Percentiles rank a stretch among this genome's conserved stretches.
These are phyloP conservation scores for Zosterops pallidus DNA, from an alignment of 2,113 vertebrate genomes.

Conservation along the genomic window DNA sequence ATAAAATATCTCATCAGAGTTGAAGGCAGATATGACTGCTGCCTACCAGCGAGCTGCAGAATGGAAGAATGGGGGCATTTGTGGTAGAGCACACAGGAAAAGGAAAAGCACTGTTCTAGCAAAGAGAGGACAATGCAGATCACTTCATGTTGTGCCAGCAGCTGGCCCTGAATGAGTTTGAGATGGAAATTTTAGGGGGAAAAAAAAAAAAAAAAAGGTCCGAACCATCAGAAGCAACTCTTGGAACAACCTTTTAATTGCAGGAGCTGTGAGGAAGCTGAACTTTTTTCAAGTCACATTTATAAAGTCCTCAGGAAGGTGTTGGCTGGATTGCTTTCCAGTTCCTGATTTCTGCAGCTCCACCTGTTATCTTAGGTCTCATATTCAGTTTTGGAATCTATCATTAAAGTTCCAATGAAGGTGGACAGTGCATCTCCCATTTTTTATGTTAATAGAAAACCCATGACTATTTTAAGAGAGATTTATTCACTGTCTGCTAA, in stretches of 20 bases:
- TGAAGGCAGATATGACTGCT: background rate
- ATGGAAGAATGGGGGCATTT: constrained; percentile 15
- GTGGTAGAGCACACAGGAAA: background rate
- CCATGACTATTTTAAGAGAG: background rate
- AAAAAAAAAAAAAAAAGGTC: background rate
- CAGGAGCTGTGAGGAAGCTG: background rate
- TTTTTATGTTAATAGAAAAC: background rate
- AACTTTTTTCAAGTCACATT: background rate
- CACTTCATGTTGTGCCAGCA: background rate
- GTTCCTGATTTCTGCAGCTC: background rate
- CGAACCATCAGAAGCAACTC: background rate
- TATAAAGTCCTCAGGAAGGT: background rate
- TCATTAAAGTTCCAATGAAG: background rate
- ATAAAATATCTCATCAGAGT: background rate
- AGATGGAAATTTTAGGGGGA: background rate
- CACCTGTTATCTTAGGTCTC: background rate
- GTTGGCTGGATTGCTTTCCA: background rate
- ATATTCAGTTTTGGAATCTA: background rate
- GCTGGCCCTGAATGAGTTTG: background rate
- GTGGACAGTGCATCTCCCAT: background rate
- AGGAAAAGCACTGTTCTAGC: constrained; percentile 6
- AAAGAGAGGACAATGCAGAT: constrained; percentile 21
- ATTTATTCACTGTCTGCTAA: background rate
- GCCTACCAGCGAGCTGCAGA: background rate
- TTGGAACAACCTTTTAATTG: background rate